Percentiles rank a stretch among this genome's conserved stretches.
Conservation (phyloP, 2,113 vertebrate species). For the Ochotona princeps region DNA sequence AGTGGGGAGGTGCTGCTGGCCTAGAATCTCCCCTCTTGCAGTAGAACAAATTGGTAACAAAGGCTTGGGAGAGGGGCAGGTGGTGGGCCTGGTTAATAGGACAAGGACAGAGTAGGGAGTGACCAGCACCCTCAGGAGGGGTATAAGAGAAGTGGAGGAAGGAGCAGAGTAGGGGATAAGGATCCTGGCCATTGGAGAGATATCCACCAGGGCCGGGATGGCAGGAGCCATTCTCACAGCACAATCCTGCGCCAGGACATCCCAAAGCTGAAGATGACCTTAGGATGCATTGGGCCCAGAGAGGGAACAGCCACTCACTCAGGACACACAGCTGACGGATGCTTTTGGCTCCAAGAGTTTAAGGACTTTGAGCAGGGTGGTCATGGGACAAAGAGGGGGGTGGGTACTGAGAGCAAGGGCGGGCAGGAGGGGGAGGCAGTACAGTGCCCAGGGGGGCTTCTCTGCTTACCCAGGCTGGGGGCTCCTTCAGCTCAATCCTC, state of each 20-base stretch:
- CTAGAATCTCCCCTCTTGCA: too few relatives aligned
- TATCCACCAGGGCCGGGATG: background rate
- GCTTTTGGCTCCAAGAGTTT: background rate
- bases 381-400: background rate
- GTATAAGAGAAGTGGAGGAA: too few relatives aligned
- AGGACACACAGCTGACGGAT: background rate
- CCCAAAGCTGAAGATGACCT: background rate
- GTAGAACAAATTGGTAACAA: too few relatives aligned
- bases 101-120: too few relatives aligned
- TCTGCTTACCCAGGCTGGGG: constrained; percentile 90
- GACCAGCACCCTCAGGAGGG: too few relatives aligned
- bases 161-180: background rate
- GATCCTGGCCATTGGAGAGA: background rate
- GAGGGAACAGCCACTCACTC: background rate
- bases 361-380: background rate
- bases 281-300: background rate
- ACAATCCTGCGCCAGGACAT: background rate
- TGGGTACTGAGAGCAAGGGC: background rate
- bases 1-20: too few relatives aligned
- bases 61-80: too few relatives aligned
- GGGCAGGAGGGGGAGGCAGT: too few relatives aligned
- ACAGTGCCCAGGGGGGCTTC: background rate
- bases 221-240: background rate
- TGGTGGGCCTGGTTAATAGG: too few relatives aligned
- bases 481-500: constrained; percentile 92